phyloP scores from a whole-genome alignment of 2,113 vertebrate species.

The Picathartes gymnocephalus region DNA sequence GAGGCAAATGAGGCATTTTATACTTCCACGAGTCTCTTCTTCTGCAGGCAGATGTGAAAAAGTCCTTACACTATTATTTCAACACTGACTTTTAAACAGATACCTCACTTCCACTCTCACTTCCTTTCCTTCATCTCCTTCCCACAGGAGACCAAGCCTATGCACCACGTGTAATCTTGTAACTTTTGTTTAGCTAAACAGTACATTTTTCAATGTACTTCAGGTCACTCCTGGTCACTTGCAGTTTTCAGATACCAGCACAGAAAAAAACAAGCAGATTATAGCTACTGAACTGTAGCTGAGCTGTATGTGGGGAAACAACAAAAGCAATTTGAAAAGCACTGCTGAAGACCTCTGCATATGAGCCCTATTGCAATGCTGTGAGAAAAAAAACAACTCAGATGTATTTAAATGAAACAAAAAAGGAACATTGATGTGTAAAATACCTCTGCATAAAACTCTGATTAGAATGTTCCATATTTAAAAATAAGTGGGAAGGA shows the following conservation, averaged over 20 bases:
- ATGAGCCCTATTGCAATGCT: background rate
- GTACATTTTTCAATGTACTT: background rate
- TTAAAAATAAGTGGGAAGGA: background rate
- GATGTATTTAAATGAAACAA: background rate
- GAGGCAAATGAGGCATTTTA: background rate
- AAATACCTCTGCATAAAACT: constrained; percentile 5
- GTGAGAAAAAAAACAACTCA: background rate
- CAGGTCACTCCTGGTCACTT: background rate
- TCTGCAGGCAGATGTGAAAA: background rate
- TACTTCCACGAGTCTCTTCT: background rate
- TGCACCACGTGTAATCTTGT: background rate
- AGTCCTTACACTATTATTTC: background rate
- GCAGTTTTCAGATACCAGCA: background rate
- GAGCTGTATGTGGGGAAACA: background rate
- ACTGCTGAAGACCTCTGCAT: background rate
- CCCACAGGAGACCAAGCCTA: background rate
- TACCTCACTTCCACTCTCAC: background rate
- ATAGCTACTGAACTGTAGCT: background rate
- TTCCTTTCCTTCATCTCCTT: background rate
- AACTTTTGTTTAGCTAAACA: background rate
- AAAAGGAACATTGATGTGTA: background rate
- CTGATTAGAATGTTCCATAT: background rate
- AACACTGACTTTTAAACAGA: background rate
- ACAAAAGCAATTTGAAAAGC: background rate
- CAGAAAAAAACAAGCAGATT: background rate